Evolutionary conservation across 2,888 invertebrate genomes (phyloP).

Genomic region (Dromius quadrimaculatus): DNA sequence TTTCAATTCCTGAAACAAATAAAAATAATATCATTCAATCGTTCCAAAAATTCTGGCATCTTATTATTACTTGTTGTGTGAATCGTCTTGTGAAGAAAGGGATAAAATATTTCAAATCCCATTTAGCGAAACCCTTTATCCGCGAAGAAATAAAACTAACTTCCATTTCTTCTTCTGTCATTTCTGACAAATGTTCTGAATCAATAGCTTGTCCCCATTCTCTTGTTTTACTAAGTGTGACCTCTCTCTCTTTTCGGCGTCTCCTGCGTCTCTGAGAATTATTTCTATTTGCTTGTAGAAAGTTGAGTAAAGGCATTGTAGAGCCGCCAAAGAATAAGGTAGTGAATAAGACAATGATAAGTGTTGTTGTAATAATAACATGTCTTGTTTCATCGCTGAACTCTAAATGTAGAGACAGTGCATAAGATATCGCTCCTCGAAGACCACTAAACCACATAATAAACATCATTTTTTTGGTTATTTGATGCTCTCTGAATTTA

Average conservation of each 20-base stretch:
- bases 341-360: slow-evolving; percentile 97
- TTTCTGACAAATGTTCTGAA: slow-evolving; percentile 92
- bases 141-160: slow-evolving; percentile 85
- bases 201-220: slow-evolving; percentile 98
- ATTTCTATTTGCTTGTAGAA: slow-evolving; percentile 79
- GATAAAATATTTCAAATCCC: slow-evolving; percentile 93
- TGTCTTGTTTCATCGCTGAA: slow-evolving; percentile 94
- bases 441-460: slow-evolving; percentile 99
- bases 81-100: slow-evolving; percentile 97
- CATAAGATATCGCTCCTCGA: slow-evolving; percentile 98
- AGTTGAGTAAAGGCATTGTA: slow-evolving; percentile 96
- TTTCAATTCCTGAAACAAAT: slow-evolving; percentile 81
- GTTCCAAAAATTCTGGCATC: neutral
- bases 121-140: slow-evolving; percentile 88
- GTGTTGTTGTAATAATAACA: slow-evolving; percentile 96
- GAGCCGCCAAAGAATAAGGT: slow-evolving; percentile 96
- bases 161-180: slow-evolving; percentile 94
- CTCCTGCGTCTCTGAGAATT: slow-evolving; percentile 71
- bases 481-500: slow-evolving; percentile 96
- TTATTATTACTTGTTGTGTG: slow-evolving; percentile 88
- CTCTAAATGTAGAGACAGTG: slow-evolving; percentile 93
- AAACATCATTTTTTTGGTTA: slow-evolving; percentile 98
- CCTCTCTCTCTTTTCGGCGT: slow-evolving; percentile 76
- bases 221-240: slow-evolving; percentile 96
- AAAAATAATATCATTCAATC: neutral